Conservation (phyloP, 1,140 invertebrate species). For the Drosophila repleta region DNA sequence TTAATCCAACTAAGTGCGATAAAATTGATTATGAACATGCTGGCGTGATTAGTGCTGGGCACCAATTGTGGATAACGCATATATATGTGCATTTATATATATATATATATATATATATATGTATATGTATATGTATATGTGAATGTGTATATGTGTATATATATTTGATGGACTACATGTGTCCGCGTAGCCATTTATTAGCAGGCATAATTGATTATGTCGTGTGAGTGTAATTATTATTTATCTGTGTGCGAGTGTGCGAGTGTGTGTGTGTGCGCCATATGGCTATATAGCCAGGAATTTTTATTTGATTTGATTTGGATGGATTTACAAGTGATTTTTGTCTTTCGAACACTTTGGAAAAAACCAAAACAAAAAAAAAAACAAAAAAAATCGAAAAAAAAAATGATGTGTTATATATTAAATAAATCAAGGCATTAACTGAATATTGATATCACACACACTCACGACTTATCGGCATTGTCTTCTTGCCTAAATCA, state of each 20-base stretch:
- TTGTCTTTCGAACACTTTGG: constrained; percentile 18
- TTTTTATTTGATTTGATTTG: constrained; percentile 1
- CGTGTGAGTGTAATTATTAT: constrained; percentile 82
- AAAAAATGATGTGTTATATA: constrained; percentile 55
- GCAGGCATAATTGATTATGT: constrained; percentile 83
- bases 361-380: constrained; percentile 17
- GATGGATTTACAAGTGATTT: constrained; percentile 55
- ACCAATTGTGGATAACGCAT: constrained; percentile 29
- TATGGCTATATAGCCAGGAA: constrained; percentile 14
- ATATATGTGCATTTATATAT: constrained; percentile 23
- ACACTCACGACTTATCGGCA: constrained; percentile 52
- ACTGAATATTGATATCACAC: constrained; percentile 49
- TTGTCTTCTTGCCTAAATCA: constrained; percentile 70
- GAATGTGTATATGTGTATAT: background rate
- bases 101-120: constrained; percentile 2
- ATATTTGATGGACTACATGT: constrained; percentile 50
- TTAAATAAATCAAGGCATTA: constrained; percentile 74
- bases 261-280: constrained; percentile 6
- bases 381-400: constrained; percentile 26
- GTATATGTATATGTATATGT: background rate
- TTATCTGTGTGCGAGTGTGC: constrained; percentile 46
- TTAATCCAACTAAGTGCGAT: constrained; percentile 82
- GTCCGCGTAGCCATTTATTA: constrained; percentile 62
- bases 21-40: constrained; percentile 82
- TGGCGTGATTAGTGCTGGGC: constrained; percentile 74